Conservation (phyloP, 2,888 invertebrate species). For the Zhengitettix transpicula region DNA sequence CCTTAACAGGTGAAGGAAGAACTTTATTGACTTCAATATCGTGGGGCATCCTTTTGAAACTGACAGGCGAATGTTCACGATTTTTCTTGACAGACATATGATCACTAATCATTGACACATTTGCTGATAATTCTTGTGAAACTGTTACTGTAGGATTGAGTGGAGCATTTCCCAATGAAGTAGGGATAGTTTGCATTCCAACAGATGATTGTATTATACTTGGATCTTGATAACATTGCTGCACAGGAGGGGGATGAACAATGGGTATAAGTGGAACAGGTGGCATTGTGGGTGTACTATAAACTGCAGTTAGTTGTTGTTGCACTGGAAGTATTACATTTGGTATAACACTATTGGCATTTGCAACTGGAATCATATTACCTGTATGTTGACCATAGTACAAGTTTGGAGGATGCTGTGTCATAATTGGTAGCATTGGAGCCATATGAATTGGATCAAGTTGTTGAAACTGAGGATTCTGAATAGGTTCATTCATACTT, state of each 20-base stretch:
- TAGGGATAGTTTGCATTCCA: slow-evolving; percentile 14
- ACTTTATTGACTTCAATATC: background rate
- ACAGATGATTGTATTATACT: slow-evolving; percentile 20
- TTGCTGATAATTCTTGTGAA: background rate
- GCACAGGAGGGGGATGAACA: background rate
- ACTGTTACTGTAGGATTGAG: background rate
- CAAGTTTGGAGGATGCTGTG: slow-evolving; percentile 1
- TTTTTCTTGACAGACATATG: background rate
- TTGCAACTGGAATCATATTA: background rate
- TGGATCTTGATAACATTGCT: slow-evolving; percentile 17
- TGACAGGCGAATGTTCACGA: background rate
- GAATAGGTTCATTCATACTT: background rate
- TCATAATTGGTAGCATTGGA: slow-evolving; percentile 3
- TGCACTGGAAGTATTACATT: slow-evolving; percentile 1
- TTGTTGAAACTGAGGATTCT: background rate
- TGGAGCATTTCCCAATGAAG: slow-evolving; percentile 2
- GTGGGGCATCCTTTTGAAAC: too few species aligned
- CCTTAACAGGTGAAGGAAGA: background rate
- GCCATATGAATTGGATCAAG: background rate
- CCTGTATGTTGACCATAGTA: background rate
- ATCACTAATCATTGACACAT: background rate
- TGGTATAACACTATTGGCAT: background rate
- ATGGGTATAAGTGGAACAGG: background rate
- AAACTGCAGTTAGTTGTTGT: slow-evolving; percentile 13
- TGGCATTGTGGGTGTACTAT: slow-evolving; percentile 24